Evolutionary conservation across 2,113 vertebrate species (phyloP).

Genomic region (Miniopterus natalensis): DNA sequence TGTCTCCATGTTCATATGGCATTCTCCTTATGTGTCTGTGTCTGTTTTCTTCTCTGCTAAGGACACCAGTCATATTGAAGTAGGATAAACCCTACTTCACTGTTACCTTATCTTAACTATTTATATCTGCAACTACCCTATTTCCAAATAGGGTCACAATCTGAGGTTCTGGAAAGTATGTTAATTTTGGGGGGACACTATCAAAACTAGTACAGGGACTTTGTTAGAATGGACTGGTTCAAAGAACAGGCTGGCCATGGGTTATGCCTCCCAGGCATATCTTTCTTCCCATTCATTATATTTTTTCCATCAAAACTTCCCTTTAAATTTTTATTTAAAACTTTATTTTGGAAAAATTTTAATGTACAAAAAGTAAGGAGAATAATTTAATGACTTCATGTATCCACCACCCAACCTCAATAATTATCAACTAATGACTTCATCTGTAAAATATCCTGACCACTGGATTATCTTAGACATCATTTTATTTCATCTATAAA

Average conservation of each 20-base stretch:
- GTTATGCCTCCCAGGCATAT: not conserved
- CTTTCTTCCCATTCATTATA: not conserved
- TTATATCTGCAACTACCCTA: too few relatives aligned
- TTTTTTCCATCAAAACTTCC: not conserved
- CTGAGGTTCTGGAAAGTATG: not conserved
- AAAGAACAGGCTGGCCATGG: not conserved
- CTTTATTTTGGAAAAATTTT: not conserved
- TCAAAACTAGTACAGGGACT: not conserved
- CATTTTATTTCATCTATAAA: not conserved
- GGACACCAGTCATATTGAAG: too few relatives aligned
- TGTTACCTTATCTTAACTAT: too few relatives aligned
- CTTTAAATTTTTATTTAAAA: not conserved
- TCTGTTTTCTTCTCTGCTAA: too few relatives aligned
- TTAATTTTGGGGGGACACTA: not conserved
- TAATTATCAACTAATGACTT: not conserved
- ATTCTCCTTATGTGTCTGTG: too few relatives aligned
- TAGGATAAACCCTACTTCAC: too few relatives aligned
- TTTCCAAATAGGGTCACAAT: not conserved
- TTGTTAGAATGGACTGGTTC: not conserved
- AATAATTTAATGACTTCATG: not conserved
- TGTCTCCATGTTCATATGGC: too few relatives aligned
- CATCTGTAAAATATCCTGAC: not conserved
- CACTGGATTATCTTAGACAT: not conserved
- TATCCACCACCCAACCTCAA: not conserved
- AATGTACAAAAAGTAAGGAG: not conserved